A percentile compares a stretch with the other conserved stretches of the same genome.
Evolutionary conservation across 1,140 invertebrate species (phyloP).

Genomic region (Dendrolimus punctatus): DNA sequence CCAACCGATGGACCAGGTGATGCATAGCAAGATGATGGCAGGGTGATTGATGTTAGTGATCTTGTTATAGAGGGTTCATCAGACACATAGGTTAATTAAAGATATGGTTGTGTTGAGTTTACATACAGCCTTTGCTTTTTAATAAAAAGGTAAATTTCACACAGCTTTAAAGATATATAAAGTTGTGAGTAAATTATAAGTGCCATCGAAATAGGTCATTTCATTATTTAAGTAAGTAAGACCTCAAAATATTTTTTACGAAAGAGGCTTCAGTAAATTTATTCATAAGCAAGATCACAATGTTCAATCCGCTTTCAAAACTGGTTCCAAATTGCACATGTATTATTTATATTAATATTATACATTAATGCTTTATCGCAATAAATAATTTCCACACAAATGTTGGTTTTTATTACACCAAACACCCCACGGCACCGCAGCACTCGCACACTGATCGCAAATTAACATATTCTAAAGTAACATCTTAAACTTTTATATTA

Average conservation of each 20-base stretch:
- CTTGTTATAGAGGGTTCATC: constrained; percentile 30
- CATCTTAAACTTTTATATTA: too few relatives aligned
- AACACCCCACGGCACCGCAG: constrained; percentile 52
- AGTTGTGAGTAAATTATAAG: too few relatives aligned
- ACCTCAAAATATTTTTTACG: too few relatives aligned
- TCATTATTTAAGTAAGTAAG: too few relatives aligned
- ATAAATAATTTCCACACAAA: constrained; percentile 62
- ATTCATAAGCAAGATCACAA: constrained; percentile 43
- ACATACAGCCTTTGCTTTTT: too few relatives aligned
- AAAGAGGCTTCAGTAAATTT: background rate
- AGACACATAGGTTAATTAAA: too few relatives aligned
- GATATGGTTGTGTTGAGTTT: too few relatives aligned
- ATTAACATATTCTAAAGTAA: constrained; percentile 15
- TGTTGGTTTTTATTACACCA: constrained; percentile 71
- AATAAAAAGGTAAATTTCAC: too few relatives aligned
- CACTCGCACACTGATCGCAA: constrained; percentile 28
- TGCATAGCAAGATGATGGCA: constrained; percentile 55
- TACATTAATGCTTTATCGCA: constrained; percentile 55
- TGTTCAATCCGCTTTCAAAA: constrained; percentile 38
- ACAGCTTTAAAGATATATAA: too few relatives aligned
- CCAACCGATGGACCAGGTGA: constrained; percentile 64
- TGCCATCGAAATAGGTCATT: background rate
- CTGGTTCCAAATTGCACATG: constrained; percentile 35
- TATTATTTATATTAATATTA: constrained; percentile 23
- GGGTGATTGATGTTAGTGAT: constrained; percentile 57